These are phyloP conservation scores for Clarias macrocephalus DNA, from an alignment of 2,113 vertebrate genomes.

Conservation along the genomic window DNA sequence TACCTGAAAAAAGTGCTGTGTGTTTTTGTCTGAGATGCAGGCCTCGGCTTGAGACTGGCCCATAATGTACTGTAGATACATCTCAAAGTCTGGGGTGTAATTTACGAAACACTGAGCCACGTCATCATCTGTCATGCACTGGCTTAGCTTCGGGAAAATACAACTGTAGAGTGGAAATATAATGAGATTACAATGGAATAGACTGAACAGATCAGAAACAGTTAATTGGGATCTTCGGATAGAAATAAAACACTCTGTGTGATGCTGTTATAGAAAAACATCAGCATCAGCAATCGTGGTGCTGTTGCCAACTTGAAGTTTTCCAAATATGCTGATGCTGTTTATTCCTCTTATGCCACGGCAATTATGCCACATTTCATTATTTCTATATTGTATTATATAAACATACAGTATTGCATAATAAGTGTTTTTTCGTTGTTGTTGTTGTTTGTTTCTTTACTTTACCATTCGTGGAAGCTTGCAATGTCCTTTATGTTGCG, in stretches of 20 bases:
- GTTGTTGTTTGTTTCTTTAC: neutral
- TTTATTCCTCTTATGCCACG: neutral
- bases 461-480: conserved; percentile 84
- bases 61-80: conserved; percentile 88
- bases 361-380: neutral
- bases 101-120: conserved; percentile 90
- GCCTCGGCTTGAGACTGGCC: conserved; percentile 89
- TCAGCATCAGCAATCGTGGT: neutral
- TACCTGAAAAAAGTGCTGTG: conserved; percentile 92
- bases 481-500: conserved; percentile 87
- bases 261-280: neutral
- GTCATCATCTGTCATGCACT: conserved; percentile 86
- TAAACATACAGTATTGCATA: no score
- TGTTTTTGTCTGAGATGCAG: conserved; percentile 76
- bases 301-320: neutral
- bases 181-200: neutral
- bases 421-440: no score
- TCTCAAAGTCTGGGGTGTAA: conserved; percentile 81
- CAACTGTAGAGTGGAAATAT: conserved; percentile 57
- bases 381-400: no score
- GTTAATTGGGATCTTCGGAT: neutral
- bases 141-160: conserved; percentile 77
- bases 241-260: neutral
- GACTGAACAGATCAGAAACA: neutral
- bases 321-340: neutral